Evolutionary conservation across 92 coral and sea anemone species (phyloP).

Genomic region (Actinostola sp.): DNA sequence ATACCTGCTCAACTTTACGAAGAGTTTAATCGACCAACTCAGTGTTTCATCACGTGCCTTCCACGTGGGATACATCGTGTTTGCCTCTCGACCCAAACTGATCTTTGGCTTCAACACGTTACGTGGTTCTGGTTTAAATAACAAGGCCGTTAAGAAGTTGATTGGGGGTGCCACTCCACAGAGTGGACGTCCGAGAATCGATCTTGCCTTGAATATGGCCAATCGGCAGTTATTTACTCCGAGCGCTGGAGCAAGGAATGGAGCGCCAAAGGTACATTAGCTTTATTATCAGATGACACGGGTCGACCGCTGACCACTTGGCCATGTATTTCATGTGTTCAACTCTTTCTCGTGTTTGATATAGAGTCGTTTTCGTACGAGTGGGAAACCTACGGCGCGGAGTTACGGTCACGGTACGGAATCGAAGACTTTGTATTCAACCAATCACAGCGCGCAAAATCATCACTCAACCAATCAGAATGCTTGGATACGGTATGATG

Average conservation of each 20-base stretch:
- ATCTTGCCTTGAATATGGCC: conserved; percentile 70
- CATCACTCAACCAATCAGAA: no score
- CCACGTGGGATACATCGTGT: conserved; percentile 55
- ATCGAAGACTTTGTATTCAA: no score
- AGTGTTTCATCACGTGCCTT: conserved; percentile 52
- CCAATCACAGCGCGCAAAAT: no score
- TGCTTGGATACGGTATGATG: no score
- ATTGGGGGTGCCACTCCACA: conserved; percentile 23
- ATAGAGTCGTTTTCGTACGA: no score
- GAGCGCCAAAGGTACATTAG: conserved; percentile 67
- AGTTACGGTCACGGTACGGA: no score
- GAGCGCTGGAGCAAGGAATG: conserved; percentile 73
- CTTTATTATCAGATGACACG: no score
- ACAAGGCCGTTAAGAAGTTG: conserved; percentile 36
- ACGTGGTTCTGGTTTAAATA: neutral
- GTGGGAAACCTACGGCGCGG: no score
- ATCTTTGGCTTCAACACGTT: conserved; percentile 49
- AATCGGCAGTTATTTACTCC: conserved; percentile 56
- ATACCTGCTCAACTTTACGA: conserved; percentile 34
- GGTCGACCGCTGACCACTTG: no score
- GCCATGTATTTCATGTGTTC: no score
- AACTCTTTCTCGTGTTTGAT: no score
- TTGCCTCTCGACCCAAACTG: conserved; percentile 46
- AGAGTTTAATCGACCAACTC: conserved; percentile 44
- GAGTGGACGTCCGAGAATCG: conserved; percentile 63